Conservation (phyloP, 37 sponge, comb jelly and placozoan genomes). For the Corticium candelabrum region DNA sequence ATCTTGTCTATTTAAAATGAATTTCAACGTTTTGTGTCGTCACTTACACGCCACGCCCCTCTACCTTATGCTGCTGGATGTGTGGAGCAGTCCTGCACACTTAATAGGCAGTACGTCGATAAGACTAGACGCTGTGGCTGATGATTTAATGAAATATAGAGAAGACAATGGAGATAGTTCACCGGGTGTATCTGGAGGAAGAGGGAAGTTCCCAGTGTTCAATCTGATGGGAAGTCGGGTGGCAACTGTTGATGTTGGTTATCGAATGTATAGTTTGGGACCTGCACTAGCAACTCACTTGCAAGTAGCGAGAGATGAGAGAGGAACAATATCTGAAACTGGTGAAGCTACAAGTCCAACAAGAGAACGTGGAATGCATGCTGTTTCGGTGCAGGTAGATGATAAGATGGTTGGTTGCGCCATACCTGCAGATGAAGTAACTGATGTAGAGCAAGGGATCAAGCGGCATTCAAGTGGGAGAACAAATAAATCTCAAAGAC, state of each 20-base stretch:
- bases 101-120: not conserved
- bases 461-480: too few species aligned
- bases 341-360: too few species aligned
- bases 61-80: not conserved
- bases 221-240: not conserved
- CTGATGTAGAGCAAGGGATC: not conserved
- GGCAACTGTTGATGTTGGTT: not conserved
- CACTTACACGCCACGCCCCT: not conserved
- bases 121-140: not conserved
- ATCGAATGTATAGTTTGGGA: not conserved
- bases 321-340: too few species aligned
- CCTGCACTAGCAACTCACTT: not conserved
- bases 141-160: not conserved
- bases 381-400: not conserved
- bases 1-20: not conserved
- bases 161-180: not conserved
- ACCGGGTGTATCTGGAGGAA: not conserved
- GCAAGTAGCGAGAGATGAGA: too few species aligned
- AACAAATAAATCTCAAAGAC: too few species aligned
- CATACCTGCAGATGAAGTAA: not conserved
- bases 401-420: too few species aligned
- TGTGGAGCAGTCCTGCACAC: not conserved
- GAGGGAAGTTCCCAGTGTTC: not conserved
- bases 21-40: not conserved
- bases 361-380: not conserved